Evolutionary conservation across 2,888 invertebrate genomes (phyloP), one percentile per base, ranked within the genome.

Genomic region (Erebia ligea): DNA sequence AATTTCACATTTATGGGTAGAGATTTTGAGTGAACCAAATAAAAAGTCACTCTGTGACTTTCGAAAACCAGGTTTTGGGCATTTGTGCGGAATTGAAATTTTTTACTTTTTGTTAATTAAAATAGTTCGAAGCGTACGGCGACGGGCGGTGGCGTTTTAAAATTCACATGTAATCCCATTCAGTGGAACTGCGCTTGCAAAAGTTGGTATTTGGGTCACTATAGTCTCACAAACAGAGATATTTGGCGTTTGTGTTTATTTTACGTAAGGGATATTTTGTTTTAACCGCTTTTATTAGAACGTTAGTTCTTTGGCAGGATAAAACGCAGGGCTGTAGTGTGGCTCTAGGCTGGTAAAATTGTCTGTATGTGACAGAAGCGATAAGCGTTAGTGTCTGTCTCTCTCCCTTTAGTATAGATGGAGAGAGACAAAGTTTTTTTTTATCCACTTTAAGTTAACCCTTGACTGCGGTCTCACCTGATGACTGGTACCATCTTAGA

Each of bases 81-180:
- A 13, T 48, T 15, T 62, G 62, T 62, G 48, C 19, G 21, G 21
- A 8, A 62, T 61, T 42, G 40, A 48, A 0, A 48, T 25, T 42
- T 61, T 61, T 59, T 42, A 59, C 59, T 59, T 61, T 61, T 61
- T 61, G 61, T 61, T 61, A 61, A 61, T 61, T 61, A 61, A 61
- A 61, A 61, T 61, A 19, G 42, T 42, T 45, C 17, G 19, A 40
- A 59, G 19, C 42, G 61, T 61, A 2, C 42, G 42, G 3, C 42
- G 11, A 19, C 19, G 17, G 57, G 13, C 40, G 17, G 11, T 61
- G 13, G 19, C 19, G 42, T 61, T 61, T 61, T 61, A 11, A 59
- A 61, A 61, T 17, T 61, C 42, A 11, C 61, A 13, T 61, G 61
- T 61, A 61, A 61, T 61, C 61, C 42, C 19, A 42, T 61, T 61